These are phyloP conservation scores for Mormyrops attenuatus DNA, from an alignment of 2,797 vertebrate species.

Conservation along the genomic window DNA sequence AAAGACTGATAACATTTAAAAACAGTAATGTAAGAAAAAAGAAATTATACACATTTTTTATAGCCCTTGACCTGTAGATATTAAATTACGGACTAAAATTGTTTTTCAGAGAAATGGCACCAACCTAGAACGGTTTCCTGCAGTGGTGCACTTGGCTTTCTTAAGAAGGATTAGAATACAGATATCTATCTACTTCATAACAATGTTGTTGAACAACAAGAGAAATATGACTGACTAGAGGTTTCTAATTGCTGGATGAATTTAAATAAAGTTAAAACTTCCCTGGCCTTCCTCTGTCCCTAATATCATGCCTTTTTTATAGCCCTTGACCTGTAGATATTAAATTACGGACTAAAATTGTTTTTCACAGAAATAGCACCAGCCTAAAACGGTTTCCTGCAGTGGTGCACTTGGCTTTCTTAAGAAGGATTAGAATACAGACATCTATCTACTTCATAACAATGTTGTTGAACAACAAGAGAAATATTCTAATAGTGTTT, in stretches of 20 bases:
- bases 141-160: background rate
- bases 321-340: background rate
- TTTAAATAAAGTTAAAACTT: background rate
- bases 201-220: background rate
- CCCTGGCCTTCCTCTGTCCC: background rate
- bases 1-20: background rate
- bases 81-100: background rate
- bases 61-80: background rate
- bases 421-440: background rate
- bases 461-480: background rate
- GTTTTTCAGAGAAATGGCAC: background rate
- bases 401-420: background rate
- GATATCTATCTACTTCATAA: background rate
- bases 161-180: background rate
- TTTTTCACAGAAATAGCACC: background rate
- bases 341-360: background rate
- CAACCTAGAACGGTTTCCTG: background rate
- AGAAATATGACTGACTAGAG: too few species aligned
- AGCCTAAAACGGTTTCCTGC: background rate
- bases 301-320: background rate
- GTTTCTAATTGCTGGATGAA: background rate
- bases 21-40: background rate
- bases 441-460: background rate
- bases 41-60: background rate
- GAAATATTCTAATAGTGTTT: background rate